Conservation (phyloP, 2,888 invertebrate genomes). For the Keiferia lycopersicella region DNA sequence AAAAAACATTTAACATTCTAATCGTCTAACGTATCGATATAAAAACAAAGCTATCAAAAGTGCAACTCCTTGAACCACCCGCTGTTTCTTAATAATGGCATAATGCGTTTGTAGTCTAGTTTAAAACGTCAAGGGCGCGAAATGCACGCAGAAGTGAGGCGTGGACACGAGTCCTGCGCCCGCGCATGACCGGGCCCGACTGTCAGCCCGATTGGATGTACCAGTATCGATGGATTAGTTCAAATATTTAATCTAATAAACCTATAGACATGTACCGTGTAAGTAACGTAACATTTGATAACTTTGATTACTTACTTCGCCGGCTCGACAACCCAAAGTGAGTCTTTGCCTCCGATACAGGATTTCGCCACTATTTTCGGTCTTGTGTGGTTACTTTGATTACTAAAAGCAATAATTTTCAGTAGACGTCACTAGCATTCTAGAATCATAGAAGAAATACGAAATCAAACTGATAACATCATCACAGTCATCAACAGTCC, state of each 20-base stretch:
- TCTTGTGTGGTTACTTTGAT: too few species aligned
- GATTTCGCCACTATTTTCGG: too few species aligned
- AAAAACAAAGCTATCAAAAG: neutral
- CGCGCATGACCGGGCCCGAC: conserved; percentile 4
- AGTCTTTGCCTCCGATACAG: too few species aligned
- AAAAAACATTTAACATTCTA: neutral
- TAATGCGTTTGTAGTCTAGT: neutral
- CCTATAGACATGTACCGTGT: too few species aligned
- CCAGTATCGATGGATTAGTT: conserved; percentile 3
- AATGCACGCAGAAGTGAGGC: conserved; percentile 7
- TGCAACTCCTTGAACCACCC: conserved; percentile 13
- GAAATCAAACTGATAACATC: too few species aligned
- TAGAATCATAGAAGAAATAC: too few species aligned
- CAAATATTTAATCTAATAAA: neutral
- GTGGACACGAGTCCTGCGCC: conserved; percentile 3
- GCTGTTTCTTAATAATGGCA: neutral
- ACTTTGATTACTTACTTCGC: too few species aligned
- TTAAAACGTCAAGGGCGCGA: conserved; percentile 5
- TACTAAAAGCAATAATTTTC: too few species aligned
- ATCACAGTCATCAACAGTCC: too few species aligned
- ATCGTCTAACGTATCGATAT: neutral
- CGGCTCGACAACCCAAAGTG: too few species aligned
- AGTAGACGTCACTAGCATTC: too few species aligned
- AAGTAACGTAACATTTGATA: too few species aligned
- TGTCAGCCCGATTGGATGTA: neutral